Base-by-base conservation (phyloP, 2,113 vertebrate species). In the Trogon surrucura region DNA sequence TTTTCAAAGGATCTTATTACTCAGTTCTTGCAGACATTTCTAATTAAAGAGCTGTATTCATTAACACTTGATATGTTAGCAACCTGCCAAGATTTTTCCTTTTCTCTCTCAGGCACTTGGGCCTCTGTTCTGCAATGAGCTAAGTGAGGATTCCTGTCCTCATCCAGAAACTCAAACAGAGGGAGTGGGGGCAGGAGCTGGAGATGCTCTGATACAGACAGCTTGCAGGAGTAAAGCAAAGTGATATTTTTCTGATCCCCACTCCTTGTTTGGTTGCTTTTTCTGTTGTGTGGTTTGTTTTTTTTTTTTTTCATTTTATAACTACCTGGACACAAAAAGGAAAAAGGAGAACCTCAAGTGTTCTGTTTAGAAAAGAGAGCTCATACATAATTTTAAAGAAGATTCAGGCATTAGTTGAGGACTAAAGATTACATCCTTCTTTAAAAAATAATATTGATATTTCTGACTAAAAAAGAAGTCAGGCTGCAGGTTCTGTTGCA, bases 31-130 rank as follows among this genome's bases (percentile, higher is more conserved):
- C 93, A 97, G 83, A 82, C 74, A 91, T 93, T 95, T 94, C 94
- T 88, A 95, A 96, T 97, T 97, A 96, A 61, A 92, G 88, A 89
- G 62, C 83, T 96, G 96, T 96, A 92, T 96, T 96, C 83, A 94
- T 96, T 96, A 96, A 93, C 96, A 96, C 74, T 94, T 91, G 96
- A 94, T 96, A 96, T 62, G 91, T 91, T 86, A 96, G 86, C 80
- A 89, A 86, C 65, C 74, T 95, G 81, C 79, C 87, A 96, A 94
- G 93, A 50, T 57, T 94, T 95, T 91, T 91, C 66, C 29, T 92
- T 96, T 85, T 91, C 60, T 93, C 77, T 94, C 91, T 60, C 72
- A 86, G 85, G 75, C 87, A 67, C 82, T 88, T 84, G 53, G 92
- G 70, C 36, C 88, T 81, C 77, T 5, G 13, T 47, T 82, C 73